Evolutionary conservation across 2,113 vertebrate species (phyloP).

Genomic region (Channa maculata): DNA sequence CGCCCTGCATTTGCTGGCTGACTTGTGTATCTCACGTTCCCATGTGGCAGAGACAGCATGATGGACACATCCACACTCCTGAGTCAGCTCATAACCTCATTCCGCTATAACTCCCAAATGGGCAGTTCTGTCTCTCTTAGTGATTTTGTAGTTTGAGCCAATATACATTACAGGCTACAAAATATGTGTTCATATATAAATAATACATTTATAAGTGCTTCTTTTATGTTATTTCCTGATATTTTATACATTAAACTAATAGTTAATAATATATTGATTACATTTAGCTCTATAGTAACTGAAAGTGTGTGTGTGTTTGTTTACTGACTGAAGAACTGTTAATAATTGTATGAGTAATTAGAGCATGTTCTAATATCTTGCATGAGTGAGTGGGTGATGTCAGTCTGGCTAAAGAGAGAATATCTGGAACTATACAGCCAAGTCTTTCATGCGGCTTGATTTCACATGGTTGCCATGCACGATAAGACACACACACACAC

Average conservation of each 20-base stretch:
- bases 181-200: neutral
- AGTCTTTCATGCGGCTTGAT: no score
- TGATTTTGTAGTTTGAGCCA: neutral
- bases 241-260: no score
- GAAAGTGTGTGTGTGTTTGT: no score
- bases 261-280: no score
- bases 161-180: no score
- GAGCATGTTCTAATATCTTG: neutral
- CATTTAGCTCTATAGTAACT: no score
- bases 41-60: constrained; percentile 29
- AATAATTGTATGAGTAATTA: no score
- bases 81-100: constrained; percentile 6
- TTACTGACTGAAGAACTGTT: no score
- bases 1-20: constrained; percentile 16
- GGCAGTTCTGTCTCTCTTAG: neutral
- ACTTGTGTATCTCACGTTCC: constrained; percentile 48
- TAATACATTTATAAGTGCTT: no score
- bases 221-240: no score
- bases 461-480: no score
- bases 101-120: neutral
- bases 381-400: neutral
- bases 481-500: neutral
- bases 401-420: neutral
- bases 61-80: neutral
- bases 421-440: neutral